Evolutionary conservation across 1,140 invertebrate genomes (phyloP), one percentile per base, ranked within the genome.

Genomic region (Archegozetes longisetosus): DNA sequence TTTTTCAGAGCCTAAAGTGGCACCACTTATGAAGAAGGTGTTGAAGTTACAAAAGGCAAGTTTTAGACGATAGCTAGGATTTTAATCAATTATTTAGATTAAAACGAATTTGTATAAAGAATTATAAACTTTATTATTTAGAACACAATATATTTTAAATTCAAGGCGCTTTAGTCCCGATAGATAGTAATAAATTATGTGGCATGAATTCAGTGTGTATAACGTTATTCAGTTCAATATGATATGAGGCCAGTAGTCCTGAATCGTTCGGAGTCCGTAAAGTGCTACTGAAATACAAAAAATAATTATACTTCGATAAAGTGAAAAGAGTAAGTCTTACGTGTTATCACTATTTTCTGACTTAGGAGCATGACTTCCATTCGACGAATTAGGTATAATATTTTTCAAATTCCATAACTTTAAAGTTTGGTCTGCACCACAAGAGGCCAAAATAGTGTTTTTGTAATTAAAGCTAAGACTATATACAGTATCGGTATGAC

Each of bases 381-480:
- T n/a, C n/a, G n/a, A n/a, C n/a, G n/a, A n/a, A n/a, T 3, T 46
- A 13, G 17, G 14, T 28, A 49, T 29, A 12, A 28, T 59, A 54
- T 65, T 67, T 26, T 68, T 65, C 1, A 73, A 60, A 63, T 82
- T 76, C 82, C 82, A 84, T 13, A 81, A 64, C 59, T 76, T 71
- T 20, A 84, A 71, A 55, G 71, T 70, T 29, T 78, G 77, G 68
- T 83, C 79, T 22, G 76, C 64, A 57, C 77, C 77, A 59, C 77
- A 79, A 61, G 80, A 81, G 25, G 79, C 78, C 32, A 86, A 70
- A 62, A 78, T 71, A 55, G 77, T 74, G 58, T 78, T 78, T 66
- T 79, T 77, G 22, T 68, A 70, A 68, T 77, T 80, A 77, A 82
- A 84, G 47, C 75, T 70, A 48, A 84, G 69, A 64, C 77, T 73